Evolutionary conservation across 2,113 vertebrate species (phyloP), one percentile per base, ranked within the genome.

Genomic region (Hystrix cristata): DNA sequence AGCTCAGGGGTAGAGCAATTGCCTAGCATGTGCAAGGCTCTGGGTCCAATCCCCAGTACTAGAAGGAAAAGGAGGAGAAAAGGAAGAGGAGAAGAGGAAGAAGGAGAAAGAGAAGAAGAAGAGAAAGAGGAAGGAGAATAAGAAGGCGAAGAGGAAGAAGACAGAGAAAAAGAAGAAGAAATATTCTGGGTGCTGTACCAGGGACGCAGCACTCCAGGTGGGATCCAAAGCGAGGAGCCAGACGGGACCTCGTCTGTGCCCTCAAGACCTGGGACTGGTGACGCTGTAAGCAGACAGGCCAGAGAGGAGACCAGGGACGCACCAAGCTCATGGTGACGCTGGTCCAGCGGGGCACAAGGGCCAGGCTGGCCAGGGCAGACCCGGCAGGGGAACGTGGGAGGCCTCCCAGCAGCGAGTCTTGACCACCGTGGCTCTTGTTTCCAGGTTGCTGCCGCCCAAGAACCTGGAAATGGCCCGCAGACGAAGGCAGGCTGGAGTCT

Each of bases 401-500:
- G 38, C 5, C 71, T 94, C 29, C 13, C 6, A 78, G 21, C 46
- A 55, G 67, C 72, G 57, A 90, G 76, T 51, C 29, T 62, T 53
- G 81, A 91, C 38, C 14, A 46, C 64, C 62, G 48, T 34, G 59
- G 48, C 11, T 65, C 51, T 5, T 46, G 62, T 95, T 83, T 84
- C 87, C 64, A 95, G 92, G 62, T 93, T 59, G 51, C 16, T 88
- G 65, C 23, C 86, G 81, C 29, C 74, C 4, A 81, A 72, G 81
- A 97, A 27, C 78, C 88, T 57, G 85, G 53, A 92, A 95, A 85
- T 79, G 51, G 55, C 60, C 72, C 82, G 15, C 38, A 87, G 64
- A 94, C 34, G 60, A 85, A 92, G 2, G 18, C 38, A 65, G 38
- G 53, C 34, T 80, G 46, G 74, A 12, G 11, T 11, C 55, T 60